Evolutionary conservation across 2,113 vertebrate species (phyloP).

Genomic region (Erythrocercus mccallii): DNA sequence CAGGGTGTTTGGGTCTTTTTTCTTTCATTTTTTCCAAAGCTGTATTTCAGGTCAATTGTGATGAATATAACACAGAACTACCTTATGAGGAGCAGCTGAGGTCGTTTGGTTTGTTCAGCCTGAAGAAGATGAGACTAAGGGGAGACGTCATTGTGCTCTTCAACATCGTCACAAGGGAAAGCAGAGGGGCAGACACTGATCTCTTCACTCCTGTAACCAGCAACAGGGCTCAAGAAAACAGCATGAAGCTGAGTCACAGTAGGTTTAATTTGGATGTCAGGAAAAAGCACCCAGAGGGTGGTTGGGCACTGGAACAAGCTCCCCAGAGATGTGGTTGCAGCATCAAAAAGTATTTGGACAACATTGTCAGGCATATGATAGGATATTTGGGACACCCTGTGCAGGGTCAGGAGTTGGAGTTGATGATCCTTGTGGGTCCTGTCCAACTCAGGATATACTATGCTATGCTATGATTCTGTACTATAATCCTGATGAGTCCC

Average conservation of each 20-base stretch:
- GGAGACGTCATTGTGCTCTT: background rate
- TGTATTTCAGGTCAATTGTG: background rate
- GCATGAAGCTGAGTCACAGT: background rate
- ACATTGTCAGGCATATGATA: background rate
- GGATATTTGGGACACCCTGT: background rate
- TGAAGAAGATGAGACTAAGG: background rate
- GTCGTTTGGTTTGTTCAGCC: background rate
- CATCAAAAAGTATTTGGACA: background rate
- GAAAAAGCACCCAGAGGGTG: background rate
- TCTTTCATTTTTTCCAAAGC: background rate
- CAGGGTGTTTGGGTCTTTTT: background rate
- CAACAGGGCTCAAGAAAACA: background rate
- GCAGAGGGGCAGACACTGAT: background rate
- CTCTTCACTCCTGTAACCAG: background rate
- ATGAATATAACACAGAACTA: background rate
- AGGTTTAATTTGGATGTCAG: background rate
- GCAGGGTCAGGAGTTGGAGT: background rate
- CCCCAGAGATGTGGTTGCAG: background rate
- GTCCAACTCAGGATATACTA: background rate
- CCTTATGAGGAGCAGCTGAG: background rate
- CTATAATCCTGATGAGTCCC: background rate
- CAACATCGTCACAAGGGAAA: background rate
- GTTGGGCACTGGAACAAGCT: background rate
- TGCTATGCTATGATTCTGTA: background rate
- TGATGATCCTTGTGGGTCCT: fast-evolving